phyloP scores from a whole-genome alignment of 2,113 vertebrate species.

The Oriolus oriolus region DNA sequence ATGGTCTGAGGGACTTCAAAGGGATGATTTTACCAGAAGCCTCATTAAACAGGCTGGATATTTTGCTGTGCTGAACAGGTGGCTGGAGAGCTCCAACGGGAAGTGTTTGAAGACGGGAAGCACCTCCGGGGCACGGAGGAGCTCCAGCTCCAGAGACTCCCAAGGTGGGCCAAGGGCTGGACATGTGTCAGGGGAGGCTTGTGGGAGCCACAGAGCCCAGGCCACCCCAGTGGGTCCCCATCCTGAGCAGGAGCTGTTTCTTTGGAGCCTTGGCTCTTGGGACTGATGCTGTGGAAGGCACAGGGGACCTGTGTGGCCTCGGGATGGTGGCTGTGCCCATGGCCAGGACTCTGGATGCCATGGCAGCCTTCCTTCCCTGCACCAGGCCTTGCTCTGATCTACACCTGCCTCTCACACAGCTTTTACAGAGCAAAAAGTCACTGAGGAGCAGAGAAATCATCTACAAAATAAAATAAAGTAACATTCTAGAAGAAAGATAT shows the following conservation, averaged over 20 bases:
- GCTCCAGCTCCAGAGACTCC: not conserved
- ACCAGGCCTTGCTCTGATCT: not conserved
- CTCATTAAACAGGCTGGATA: not conserved
- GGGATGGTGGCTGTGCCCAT: accelerated
- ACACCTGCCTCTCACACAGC: not conserved
- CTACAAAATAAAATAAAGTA: not conserved
- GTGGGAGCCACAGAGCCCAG: not conserved
- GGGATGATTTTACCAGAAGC: not conserved
- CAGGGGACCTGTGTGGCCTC: accelerated
- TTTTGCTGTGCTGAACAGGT: not conserved
- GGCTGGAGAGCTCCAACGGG: not conserved
- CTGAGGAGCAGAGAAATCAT: not conserved
- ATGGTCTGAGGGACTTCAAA: slow-evolving; percentile 44
- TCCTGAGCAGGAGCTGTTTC: not conserved
- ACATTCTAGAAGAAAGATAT: not conserved
- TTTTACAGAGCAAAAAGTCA: not conserved
- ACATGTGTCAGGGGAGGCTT: not conserved
- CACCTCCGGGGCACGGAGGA: accelerated
- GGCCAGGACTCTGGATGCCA: not conserved
- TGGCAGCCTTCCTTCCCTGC: not conserved
- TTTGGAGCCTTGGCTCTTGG: accelerated
- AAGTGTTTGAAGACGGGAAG: not conserved
- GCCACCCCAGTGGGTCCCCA: not conserved
- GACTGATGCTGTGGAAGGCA: not conserved
- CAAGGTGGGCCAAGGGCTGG: not conserved